These are phyloP conservation scores for Chaetodon auriga DNA, from an alignment of 2,113 vertebrate genomes.

Conservation along the genomic window DNA sequence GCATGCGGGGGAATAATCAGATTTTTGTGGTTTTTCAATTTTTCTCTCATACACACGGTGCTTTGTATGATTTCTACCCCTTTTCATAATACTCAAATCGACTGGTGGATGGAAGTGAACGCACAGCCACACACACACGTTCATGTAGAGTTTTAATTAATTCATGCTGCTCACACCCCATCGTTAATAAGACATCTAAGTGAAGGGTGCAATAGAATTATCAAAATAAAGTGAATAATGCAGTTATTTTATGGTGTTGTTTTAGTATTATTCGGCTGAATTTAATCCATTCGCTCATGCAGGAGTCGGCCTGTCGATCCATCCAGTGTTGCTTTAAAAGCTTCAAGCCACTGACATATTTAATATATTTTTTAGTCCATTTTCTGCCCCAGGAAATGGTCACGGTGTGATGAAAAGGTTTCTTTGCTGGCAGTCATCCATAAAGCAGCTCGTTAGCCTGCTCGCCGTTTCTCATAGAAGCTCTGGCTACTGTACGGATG, in stretches of 20 bases:
- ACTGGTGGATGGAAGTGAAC: conserved; percentile 9
- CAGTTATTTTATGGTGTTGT: conserved; percentile 54
- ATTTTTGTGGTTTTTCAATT: conserved; percentile 32
- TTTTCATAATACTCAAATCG: conserved; percentile 50
- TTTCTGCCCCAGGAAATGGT: conserved; percentile 62
- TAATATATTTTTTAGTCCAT: conserved; percentile 54
- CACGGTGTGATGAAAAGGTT: conserved; percentile 65
- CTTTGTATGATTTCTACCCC: conserved; percentile 46
- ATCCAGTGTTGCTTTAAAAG: conserved; percentile 34
- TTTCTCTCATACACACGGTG: conserved; percentile 14
- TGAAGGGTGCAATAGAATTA: conserved; percentile 26
- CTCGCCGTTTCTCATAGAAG: conserved; percentile 15
- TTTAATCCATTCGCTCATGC: conserved; percentile 42
- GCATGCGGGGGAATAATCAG: conserved; percentile 60
- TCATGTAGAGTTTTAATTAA: conserved; percentile 30
- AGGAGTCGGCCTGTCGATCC: conserved; percentile 41
- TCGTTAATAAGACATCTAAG: conserved; percentile 50
- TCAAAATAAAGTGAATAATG: conserved; percentile 14
- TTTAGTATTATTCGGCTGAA: conserved; percentile 50
- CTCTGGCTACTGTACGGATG: conserved; percentile 54
- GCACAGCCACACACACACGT: background rate
- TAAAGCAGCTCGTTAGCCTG: conserved; percentile 60
- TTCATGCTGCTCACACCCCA: conserved; percentile 11
- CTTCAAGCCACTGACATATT: conserved; percentile 59
- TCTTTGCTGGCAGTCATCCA: conserved; percentile 65